Percentiles rank a stretch among this genome's conserved stretches.
Conservation (phyloP, 2,113 vertebrate genomes). For the Bathybates hornii region DNA sequence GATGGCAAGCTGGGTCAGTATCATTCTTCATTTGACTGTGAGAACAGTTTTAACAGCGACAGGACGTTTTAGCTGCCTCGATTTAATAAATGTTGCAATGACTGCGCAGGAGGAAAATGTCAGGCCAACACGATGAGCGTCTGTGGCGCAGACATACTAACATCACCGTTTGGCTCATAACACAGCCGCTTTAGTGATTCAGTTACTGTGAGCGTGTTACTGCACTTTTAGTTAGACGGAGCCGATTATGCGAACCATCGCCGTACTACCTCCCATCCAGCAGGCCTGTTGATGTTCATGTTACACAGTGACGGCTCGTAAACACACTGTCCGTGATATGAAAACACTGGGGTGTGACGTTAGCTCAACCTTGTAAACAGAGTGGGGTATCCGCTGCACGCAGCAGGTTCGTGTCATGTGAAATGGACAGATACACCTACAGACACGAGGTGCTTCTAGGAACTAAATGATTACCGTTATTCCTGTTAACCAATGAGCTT, state of each 20-base stretch:
- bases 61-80: not conserved
- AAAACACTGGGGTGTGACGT: not conserved
- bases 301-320: not conserved
- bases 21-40: too few species aligned
- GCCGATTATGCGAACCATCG: not conserved
- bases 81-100: not conserved
- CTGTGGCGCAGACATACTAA: not conserved
- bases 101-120: not conserved
- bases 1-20: constrained; percentile 90
- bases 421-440: not conserved
- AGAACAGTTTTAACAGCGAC: not conserved
- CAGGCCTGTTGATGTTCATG: not conserved
- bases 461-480: not conserved
- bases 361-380: not conserved
- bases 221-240: not conserved
- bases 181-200: not conserved
- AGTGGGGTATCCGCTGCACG: not conserved
- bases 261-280: not conserved
- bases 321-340: not conserved
- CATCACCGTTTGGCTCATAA: not conserved
- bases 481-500: not conserved
- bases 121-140: not conserved
- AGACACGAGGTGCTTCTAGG: not conserved
- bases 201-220: not conserved
- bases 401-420: not conserved